A percentile compares a stretch with the other conserved stretches of the same genome.
Conservation (phyloP, 2,113 vertebrate genomes). For the Atherinomorus stipes region DNA sequence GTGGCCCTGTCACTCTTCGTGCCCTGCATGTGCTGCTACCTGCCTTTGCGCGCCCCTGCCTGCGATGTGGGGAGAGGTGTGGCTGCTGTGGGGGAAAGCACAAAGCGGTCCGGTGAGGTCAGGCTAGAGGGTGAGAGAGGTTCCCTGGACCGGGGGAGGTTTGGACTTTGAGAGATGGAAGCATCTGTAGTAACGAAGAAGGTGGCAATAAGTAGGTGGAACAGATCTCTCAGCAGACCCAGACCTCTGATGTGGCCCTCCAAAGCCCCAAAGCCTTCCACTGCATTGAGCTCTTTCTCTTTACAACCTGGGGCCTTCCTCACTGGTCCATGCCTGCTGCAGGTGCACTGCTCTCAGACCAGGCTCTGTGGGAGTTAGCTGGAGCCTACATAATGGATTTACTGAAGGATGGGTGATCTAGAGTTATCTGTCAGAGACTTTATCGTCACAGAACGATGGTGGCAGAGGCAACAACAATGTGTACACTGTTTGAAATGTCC, state of each 20-base stretch:
- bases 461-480: conserved; percentile 72
- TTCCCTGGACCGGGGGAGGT: conserved; percentile 41
- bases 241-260: conserved; percentile 55
- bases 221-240: conserved; percentile 57
- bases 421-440: conserved; percentile 58
- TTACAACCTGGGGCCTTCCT: conserved; percentile 75
- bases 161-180: conserved; percentile 42
- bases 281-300: conserved; percentile 79
- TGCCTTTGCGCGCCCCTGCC: conserved; percentile 91
- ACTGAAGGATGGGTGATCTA: conserved; percentile 54
- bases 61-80: conserved; percentile 90
- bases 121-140: conserved; percentile 52
- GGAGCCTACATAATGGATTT: conserved; percentile 69
- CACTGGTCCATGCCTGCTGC: conserved; percentile 63
- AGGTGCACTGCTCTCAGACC: conserved; percentile 65
- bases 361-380: conserved; percentile 65
- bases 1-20: conserved; percentile 89
- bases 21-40: conserved; percentile 96
- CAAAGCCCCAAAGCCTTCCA: conserved; percentile 70
- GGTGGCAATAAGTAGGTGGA: conserved; percentile 32
- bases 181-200: conserved; percentile 25
- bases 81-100: conserved; percentile 93
- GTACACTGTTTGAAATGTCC: conserved; percentile 81
- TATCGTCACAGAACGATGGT: conserved; percentile 54
- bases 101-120: conserved; percentile 92